Base-by-base conservation (phyloP, 2,113 vertebrate species). In the Glareola pratincola region DNA sequence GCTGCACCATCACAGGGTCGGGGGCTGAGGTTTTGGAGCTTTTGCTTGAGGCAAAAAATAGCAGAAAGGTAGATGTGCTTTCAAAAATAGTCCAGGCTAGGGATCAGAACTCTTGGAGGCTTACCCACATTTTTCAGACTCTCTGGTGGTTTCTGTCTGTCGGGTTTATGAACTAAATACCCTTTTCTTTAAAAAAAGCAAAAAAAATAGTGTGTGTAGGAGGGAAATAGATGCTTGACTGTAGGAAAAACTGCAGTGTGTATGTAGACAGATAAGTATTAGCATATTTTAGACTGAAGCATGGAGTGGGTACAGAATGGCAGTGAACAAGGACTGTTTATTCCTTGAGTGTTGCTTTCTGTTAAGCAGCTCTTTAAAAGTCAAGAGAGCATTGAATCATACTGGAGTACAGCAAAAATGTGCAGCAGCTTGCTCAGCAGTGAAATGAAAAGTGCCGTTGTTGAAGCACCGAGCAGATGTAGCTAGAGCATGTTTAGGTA, bases 11-110 rank as follows among this genome's bases (percentile, higher is more conserved):
- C 86, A 82, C 66, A 85, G 69, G 62, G 87, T 81, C 12, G 9
- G 53, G 66, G 84, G 74, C 74, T 90, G 89, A 91, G 74, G 37
- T 75, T 89, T 96, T 92, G 80, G 92, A 95, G 71, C 23, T 87
- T 87, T 78, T 91, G 80, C 94, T 85, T 66, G 57, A 96, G 89
- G 94, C 91, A 94, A 91, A 94, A 71, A 92, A 76, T 69, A 96
- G 94, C 87, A 95, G 53, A 95, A 90, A 95, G 92, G 97, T 97
- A 95, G 73, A 81, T 89, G 62, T 90, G 53, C 67, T 96, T 91
- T 94, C 79, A 92, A 94, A 96, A 96, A 95, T 79, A 97, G 89
- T 73, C 84, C 63, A 88, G 87, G 86, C 94, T 73, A 66, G 91
- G 67, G 81, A 95, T 94, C 95, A 94, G 86, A 96, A 62, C 47